Evolutionary conservation across 2,888 invertebrate species (phyloP).

Genomic region (Helleia helle): DNA sequence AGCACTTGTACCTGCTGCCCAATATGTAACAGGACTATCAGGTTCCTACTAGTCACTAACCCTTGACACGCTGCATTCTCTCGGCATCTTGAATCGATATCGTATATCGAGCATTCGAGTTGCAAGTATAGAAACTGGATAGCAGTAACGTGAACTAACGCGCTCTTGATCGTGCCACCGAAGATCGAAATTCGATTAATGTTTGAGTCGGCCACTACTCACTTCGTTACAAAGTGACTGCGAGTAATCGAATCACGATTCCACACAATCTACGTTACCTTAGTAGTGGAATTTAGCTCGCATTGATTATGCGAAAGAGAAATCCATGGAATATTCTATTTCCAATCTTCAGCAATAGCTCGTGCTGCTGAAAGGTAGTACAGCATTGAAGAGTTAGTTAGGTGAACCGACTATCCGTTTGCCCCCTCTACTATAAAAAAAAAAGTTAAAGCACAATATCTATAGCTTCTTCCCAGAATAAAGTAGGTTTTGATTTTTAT

Average conservation of each 20-base stretch:
- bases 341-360: too few species aligned
- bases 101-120: constrained; percentile 50
- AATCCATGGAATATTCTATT: too few species aligned
- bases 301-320: constrained; percentile 13
- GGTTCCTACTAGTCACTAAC: constrained; percentile 25
- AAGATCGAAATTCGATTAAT: constrained; percentile 66
- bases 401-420: too few species aligned
- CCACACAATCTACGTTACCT: constrained; percentile 20
- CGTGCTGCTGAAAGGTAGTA: too few species aligned
- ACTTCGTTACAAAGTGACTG: constrained; percentile 43
- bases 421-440: too few species aligned
- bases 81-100: constrained; percentile 54
- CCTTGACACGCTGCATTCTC: constrained; percentile 53
- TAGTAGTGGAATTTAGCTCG: background rate
- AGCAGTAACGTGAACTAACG: constrained; percentile 19
- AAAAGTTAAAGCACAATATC: too few species aligned
- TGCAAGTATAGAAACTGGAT: constrained; percentile 50
- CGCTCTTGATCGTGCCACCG: constrained; percentile 48
- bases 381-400: too few species aligned
- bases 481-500: too few species aligned
- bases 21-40: constrained; percentile 16
- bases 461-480: too few species aligned
- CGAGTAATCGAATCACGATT: constrained; percentile 49
- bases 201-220: constrained; percentile 47
- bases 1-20: constrained; percentile 5